phyloP scores from a whole-genome alignment of 2,888 invertebrate genomes.

The Apoda limacodes region DNA sequence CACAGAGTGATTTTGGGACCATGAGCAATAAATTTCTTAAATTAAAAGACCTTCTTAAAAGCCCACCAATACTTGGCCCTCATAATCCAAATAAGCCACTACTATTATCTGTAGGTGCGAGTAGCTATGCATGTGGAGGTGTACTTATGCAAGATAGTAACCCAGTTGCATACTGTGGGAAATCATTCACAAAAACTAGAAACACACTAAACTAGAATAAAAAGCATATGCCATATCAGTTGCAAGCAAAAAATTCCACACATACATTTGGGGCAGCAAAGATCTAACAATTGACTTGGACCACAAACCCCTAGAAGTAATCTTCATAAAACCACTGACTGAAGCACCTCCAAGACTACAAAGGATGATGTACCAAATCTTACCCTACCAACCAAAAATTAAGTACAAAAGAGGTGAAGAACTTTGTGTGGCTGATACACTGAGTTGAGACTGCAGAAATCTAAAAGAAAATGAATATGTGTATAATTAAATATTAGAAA shows the following conservation, averaged over 20 bases:
- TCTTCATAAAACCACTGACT: slow-evolving; percentile 17
- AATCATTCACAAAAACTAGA: neutral
- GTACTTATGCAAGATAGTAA: slow-evolving; percentile 1
- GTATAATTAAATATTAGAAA: no score
- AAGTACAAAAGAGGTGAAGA: slow-evolving; percentile 14
- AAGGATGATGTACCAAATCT: slow-evolving; percentile 23
- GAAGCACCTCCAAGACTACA: slow-evolving; percentile 23
- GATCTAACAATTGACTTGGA: slow-evolving; percentile 14
- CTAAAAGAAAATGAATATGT: no score
- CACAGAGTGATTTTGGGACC: slow-evolving; percentile 8
- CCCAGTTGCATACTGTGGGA: neutral
- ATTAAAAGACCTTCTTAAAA: slow-evolving; percentile 7
- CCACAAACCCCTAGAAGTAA: slow-evolving; percentile 15
- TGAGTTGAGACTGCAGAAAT: slow-evolving; percentile 9
- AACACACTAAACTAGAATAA: slow-evolving; percentile 7
- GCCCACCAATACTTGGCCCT: slow-evolving; percentile 10
- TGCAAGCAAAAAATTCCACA: slow-evolving; percentile 15
- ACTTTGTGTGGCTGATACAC: slow-evolving; percentile 12
- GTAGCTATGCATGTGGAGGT: slow-evolving; percentile 12
- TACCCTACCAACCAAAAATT: slow-evolving; percentile 13
- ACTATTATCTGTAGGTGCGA: slow-evolving; percentile 11
- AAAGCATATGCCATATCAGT: slow-evolving; percentile 7
- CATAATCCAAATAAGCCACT: slow-evolving; percentile 10
- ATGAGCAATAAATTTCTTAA: slow-evolving; percentile 8
- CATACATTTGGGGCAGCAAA: slow-evolving; percentile 15